Conservation (phyloP, 2,797 vertebrate genomes). For the Babyrousa celebensis region DNA sequence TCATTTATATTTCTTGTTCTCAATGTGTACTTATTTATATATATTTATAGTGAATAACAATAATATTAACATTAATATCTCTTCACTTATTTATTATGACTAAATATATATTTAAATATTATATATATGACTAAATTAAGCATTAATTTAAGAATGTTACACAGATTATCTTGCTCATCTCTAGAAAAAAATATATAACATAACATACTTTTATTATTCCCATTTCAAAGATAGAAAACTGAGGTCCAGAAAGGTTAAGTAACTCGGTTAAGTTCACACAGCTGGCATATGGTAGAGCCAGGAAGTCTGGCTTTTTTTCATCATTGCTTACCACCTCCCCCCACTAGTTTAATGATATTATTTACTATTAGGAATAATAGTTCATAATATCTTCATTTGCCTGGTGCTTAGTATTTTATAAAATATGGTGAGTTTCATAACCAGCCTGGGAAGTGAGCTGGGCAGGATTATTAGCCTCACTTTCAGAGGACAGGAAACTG, state of each 20-base stretch:
- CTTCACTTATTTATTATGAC: not conserved
- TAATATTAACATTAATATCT: not conserved
- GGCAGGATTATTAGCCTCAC: not conserved
- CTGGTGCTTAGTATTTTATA: not conserved
- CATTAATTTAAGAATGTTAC: conserved; percentile 23
- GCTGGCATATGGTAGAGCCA: not conserved
- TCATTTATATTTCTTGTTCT: not conserved
- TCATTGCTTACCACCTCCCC: not conserved
- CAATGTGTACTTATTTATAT: conserved; percentile 14
- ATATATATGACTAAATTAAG: not conserved
- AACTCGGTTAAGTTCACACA: not conserved
- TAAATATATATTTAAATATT: not conserved
- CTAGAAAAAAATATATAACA: conserved; percentile 11
- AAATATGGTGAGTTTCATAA: not conserved
- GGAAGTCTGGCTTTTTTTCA: not conserved
- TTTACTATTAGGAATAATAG: not conserved
- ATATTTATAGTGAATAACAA: conserved; percentile 32
- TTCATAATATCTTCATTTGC: not conserved
- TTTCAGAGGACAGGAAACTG: not conserved
- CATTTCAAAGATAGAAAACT: conserved; percentile 67
- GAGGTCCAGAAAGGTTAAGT: not conserved
- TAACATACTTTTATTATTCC: not conserved
- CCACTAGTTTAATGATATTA: not conserved
- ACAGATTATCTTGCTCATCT: conserved; percentile 10
- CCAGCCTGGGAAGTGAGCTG: not conserved